Evolutionary conservation across 2,113 vertebrate genomes (phyloP), one percentile per base, ranked within the genome.

Genomic region (Solenodon paradoxus): DNA sequence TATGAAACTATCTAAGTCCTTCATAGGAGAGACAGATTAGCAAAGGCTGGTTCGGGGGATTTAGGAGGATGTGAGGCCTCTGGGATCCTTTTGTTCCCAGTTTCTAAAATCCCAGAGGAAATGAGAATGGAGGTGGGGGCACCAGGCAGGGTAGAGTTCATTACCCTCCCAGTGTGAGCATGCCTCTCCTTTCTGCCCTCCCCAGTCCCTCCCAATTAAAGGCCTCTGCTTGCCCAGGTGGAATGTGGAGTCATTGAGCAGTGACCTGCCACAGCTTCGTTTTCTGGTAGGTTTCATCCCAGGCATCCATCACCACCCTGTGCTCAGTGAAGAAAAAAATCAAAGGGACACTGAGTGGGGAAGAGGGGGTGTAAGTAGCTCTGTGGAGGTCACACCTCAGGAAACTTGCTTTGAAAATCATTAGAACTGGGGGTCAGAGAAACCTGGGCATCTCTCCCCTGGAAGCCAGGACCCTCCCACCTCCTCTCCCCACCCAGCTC

Each of bases 281-380:
- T 97, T 97, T 98, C 98, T 16, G 95, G 91, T 96, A 69, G 86
- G 78, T 96, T 98, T 98, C 98, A 96, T 97, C 95, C 95, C 97
- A 97, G 95, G 98, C 97, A 97, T 97, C 97, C 97, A 84, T 80
- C 92, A 95, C 94, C 95, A 95, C 95, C 95, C 80, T 90, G 96
- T 94, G 88, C 78, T 97, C 81, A 9, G 63, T 93, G 94, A 95
- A 96, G 93, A 35, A 38, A 61, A 97, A 95, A 69, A 3, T 97
- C 96, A 96, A 83, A 98, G 95, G 95, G 92, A 89, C 22, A 92
- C 51, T 94, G 95, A 88, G 68, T 78, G 24, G 92, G 96, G 75
- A 95, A 64, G 93, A 57, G 69, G 74, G 83, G 45, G 4, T 4
- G 63, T 84, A 77, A 95, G 35, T 94, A 94, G 30, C 30, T 59